Conservation (phyloP, 2,888 invertebrate genomes). For the Parthenolecanium corni region DNA sequence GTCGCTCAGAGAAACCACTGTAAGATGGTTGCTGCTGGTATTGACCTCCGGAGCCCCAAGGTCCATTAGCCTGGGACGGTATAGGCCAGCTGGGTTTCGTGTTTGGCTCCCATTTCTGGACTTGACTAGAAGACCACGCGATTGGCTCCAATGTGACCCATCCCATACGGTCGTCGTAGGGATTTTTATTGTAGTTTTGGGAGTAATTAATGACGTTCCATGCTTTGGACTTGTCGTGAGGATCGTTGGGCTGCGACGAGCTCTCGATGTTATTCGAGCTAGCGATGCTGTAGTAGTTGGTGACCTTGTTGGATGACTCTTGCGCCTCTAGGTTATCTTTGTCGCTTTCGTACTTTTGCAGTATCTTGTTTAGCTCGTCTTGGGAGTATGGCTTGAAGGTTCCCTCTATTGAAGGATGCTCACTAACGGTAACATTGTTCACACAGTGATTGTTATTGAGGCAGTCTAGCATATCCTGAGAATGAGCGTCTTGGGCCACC, state of each 20-base stretch:
- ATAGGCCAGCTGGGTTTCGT: conserved; percentile 42
- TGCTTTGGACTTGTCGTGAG: conserved; percentile 35
- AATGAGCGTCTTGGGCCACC: conserved; percentile 1
- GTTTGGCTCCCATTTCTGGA: conserved; percentile 66
- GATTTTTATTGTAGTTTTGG: conserved; percentile 37
- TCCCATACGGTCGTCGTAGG: conserved; percentile 57
- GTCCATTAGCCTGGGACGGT: conserved; percentile 36
- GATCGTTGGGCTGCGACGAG: conserved; percentile 19
- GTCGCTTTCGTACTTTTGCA: conserved; percentile 33
- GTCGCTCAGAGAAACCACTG: conserved; percentile 40
- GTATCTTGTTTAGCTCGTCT: conserved; percentile 37
- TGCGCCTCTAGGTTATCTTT: conserved; percentile 29
- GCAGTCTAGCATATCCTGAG: conserved; percentile 9
- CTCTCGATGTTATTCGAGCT: conserved; percentile 23
- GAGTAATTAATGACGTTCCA: conserved; percentile 35
- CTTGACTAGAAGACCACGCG: conserved; percentile 68
- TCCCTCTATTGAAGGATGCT: conserved; percentile 35
- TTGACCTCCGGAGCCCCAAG: conserved; percentile 22
- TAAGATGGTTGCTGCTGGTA: conserved; percentile 33
- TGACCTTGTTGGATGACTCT: conserved; percentile 29
- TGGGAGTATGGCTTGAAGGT: conserved; percentile 41
- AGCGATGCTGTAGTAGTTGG: conserved; percentile 27
- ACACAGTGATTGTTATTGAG: conserved; percentile 23
- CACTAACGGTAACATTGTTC: conserved; percentile 31
- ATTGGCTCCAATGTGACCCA: conserved; percentile 66